Percentiles rank a stretch among this genome's conserved stretches.
Conservation (phyloP, 2,113 vertebrate species). For the Gracilinanus agilis region DNA sequence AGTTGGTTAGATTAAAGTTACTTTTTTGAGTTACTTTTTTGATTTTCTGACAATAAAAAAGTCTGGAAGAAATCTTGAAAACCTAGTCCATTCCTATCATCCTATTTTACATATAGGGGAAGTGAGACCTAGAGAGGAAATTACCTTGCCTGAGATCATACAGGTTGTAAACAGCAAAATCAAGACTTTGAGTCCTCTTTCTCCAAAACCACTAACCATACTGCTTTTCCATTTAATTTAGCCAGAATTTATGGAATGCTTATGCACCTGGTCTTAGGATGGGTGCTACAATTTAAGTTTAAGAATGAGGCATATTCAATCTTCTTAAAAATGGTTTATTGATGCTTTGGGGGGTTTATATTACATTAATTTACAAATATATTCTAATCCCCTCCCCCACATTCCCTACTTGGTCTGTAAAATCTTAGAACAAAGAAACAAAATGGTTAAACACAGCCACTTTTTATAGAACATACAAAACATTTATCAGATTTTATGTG, state of each 20-base stretch:
- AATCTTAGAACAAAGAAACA: neutral
- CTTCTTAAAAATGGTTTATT: neutral
- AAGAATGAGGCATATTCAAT: slow-evolving; percentile 35
- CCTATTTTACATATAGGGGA: neutral
- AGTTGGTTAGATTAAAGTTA: neutral
- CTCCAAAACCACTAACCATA: neutral
- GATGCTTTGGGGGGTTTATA: neutral
- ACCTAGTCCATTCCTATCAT: neutral
- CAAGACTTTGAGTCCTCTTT: neutral
- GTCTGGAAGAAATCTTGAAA: too few relatives aligned
- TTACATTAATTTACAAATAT: neutral
- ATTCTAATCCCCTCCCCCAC: too few relatives aligned
- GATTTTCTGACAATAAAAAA: neutral
- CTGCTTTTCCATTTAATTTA: neutral
- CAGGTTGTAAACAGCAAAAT: neutral
- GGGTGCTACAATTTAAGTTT: neutral
- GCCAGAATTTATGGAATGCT: neutral
- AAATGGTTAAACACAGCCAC: neutral
- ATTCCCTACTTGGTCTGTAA: neutral
- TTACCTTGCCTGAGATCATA: neutral
- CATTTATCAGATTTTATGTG: slow-evolving; percentile 25
- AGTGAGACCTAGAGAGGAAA: neutral
- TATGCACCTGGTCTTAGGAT: neutral
- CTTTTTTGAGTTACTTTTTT: neutral
- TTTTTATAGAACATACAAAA: neutral